Base-by-base conservation (phyloP, 2,797 vertebrate species). In the Anabas testudineus region DNA sequence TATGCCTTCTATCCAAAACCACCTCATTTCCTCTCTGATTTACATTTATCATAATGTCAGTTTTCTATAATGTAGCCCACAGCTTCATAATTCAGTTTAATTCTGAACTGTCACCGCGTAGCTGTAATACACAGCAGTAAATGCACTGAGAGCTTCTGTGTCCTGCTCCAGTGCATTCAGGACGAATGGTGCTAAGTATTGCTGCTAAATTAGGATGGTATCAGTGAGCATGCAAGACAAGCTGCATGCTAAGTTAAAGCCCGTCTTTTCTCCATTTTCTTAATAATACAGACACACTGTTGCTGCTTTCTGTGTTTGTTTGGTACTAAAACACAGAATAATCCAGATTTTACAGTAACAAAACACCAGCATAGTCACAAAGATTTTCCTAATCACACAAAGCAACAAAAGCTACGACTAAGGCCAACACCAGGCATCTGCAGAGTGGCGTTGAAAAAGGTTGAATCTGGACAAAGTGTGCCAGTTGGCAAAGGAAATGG, bases 41-140 rank as follows among this genome's bases (percentile, higher is more conserved):
- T 86, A 77, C 90, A 91, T 93, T 93, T 67, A 90, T 93, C 92
- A 93, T 90, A 86, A 80, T 88, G 90, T 90, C 90, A 83, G 65
- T 76, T 83, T 67, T 59, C 74, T 65, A 42, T 81, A 85, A 89
- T 89, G 88, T 80, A 71, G 65, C 78, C 46, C 74, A 67, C 62
- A 59, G 88, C 73, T 80, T 87, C 85, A 83, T 91, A 85, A 87
- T 90, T 90, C 85, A 83, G 82, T 74, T 80, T 64, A 71, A 63
- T 83, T 85, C 67, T 75, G 71, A 68, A 62, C 78, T 74, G 81
- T 87, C 84, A 73, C 39, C 6, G 16, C 24, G 51, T 80, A 64
- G 60, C 76, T 83, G 76, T 76, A 83, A 65, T 70, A 74, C 74
- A 78, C 77, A 49, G 41, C 59, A 49, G 67, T 80, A 74, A 84